phyloP scores from a whole-genome alignment of 1,140 invertebrate genomes.

The Achroia grisella region DNA sequence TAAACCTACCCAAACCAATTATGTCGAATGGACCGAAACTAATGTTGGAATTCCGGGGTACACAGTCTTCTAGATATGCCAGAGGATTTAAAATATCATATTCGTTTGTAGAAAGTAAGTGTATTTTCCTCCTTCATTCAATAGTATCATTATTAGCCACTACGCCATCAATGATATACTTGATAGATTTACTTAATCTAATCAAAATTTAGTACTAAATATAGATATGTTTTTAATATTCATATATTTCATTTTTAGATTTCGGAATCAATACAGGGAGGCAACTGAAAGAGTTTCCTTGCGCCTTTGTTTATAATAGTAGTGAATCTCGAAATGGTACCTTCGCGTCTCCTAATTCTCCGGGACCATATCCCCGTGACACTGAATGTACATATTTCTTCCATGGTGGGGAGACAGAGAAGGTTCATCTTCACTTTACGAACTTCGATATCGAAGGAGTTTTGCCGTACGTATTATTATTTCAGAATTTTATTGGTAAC shows the following conservation, averaged over 20 bases:
- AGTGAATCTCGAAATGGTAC: conserved; percentile 84
- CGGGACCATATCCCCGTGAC: conserved; percentile 92
- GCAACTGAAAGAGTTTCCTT: conserved; percentile 83
- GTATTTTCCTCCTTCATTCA: background rate
- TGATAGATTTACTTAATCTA: too few relatives aligned
- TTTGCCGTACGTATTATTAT: conserved; percentile 81
- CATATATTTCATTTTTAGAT: conserved; percentile 69
- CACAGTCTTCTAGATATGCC: conserved; percentile 79
- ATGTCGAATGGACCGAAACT: conserved; percentile 92
- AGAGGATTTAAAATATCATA: conserved; percentile 91
- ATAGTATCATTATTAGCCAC: too few relatives aligned
- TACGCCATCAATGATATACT: too few relatives aligned
- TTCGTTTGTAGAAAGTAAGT: conserved; percentile 91
- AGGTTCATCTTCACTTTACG: conserved; percentile 89
- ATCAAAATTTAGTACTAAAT: too few relatives aligned
- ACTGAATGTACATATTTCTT: conserved; percentile 97
- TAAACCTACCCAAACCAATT: conserved; percentile 83
- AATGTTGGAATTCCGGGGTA: conserved; percentile 86
- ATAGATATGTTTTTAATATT: too few relatives aligned
- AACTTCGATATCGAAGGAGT: conserved; percentile 96
- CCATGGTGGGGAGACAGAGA: conserved; percentile 86
- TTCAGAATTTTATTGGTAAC: too few relatives aligned
- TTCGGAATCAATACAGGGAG: conserved; percentile 86
- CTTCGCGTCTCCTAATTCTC: conserved; percentile 94
- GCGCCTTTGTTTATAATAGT: conserved; percentile 88